Evolutionary conservation across 2,797 vertebrate genomes (phyloP).

Genomic region (Pterois miles): DNA sequence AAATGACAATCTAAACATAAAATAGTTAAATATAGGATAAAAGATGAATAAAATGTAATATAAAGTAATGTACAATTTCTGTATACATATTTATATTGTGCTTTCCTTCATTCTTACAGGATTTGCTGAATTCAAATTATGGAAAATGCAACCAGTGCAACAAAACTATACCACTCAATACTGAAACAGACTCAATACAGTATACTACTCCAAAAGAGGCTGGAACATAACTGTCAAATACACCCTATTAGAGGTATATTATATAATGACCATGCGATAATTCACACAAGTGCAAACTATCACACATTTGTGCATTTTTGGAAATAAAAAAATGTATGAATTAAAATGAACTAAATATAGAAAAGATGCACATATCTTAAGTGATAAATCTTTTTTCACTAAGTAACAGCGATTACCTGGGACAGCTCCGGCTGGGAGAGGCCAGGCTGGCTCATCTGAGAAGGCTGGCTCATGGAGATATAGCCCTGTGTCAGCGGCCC

Average conservation of each 20-base stretch:
- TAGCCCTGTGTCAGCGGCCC: conserved; percentile 98
- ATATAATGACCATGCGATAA: not conserved
- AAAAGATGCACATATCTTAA: not conserved
- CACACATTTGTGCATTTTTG: not conserved
- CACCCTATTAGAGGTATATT: not conserved
- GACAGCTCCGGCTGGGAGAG: conserved; percentile 98
- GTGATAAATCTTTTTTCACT: not conserved
- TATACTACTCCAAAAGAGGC: not conserved
- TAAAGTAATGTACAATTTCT: no score
- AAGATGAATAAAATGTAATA: not conserved
- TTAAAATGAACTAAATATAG: not conserved
- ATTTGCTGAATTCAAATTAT: not conserved
- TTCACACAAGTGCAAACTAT: not conserved
- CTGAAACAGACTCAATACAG: not conserved
- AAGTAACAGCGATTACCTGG: conserved; percentile 83
- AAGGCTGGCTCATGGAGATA: conserved; percentile 99
- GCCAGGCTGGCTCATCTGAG: conserved; percentile 99
- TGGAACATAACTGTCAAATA: not conserved
- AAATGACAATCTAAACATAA: not conserved
- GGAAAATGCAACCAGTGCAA: not conserved
- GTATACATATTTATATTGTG: not conserved
- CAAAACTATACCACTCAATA: not conserved
- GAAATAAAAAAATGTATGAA: not conserved
- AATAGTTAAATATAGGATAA: not conserved
- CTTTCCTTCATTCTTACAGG: not conserved